Conservation (phyloP, 2,113 vertebrate genomes). For the Python bivittatus region DNA sequence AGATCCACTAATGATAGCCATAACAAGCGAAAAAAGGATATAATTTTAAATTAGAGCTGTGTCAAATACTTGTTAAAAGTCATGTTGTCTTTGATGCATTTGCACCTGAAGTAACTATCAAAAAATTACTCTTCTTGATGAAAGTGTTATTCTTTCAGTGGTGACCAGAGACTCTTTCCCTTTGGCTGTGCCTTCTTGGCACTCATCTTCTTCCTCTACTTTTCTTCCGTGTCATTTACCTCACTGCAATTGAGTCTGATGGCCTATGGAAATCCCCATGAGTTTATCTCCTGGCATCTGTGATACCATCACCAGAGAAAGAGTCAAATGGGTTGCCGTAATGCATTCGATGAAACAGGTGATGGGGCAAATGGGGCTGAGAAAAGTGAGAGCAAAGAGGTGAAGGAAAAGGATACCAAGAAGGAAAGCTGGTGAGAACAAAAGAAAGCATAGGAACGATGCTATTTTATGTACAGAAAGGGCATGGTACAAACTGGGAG, state of each 20-base stretch:
- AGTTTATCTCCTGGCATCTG: not conserved
- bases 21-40: not conserved
- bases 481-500: not conserved
- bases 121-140: not conserved
- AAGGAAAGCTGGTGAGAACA: not conserved
- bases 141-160: not conserved
- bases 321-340: not conserved
- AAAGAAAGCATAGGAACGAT: not conserved
- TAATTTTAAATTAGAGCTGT: slow-evolving; percentile 1
- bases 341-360: not conserved
- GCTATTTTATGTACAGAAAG: not conserved
- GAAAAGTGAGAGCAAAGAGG: not conserved
- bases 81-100: not conserved
- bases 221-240: not conserved
- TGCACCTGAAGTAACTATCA: not conserved
- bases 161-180: not conserved
- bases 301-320: not conserved
- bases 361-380: not conserved
- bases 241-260: not conserved
- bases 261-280: not conserved
- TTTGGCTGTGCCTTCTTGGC: not conserved
- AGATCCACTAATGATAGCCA: not conserved
- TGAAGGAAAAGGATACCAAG: not conserved
- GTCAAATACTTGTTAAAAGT: not conserved
- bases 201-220: not conserved